Base-by-base conservation (phyloP, 2,888 invertebrate genomes). In the Apotomis turbidana region DNA sequence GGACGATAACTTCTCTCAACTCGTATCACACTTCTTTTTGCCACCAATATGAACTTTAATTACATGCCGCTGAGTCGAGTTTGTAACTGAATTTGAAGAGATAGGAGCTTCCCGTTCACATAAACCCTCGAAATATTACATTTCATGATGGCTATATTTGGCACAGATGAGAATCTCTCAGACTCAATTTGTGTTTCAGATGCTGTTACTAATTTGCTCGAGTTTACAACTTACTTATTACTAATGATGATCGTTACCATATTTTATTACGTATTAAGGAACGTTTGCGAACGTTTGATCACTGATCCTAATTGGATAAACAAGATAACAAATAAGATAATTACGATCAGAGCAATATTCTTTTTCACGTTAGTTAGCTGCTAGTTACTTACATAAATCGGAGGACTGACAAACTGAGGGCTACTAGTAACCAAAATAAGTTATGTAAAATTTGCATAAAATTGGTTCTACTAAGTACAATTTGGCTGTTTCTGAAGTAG, bases 71-170 rank as follows among this genome's bases (percentile, higher is more conserved):
- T 46, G 44, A 46, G 57, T 36, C 44, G 9, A n/a, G 9, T 57
- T 66, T 9, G 44, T 46, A 27, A 27, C 9, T 10, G 8, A 8
- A 12, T 36, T 57, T 27, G 44, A 46, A 13, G 13, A 27, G 27
- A 46, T 9, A n/a, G 36, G n/a, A 27, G n/a, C 9, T 9, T 46
- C n/a, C 27, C 6, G 41, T 0, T n/a, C 27, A 57, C 27, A n/a
- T 57, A 38, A 38, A 38, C 6, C 4, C 15, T 46, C 54, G 27
- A 52, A 68, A 68, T 62, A 68, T 71, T 51, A 61, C 41, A 57
- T 67, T 57, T 57, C 67, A 71, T 67, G 60, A 66, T 46, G 59
- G 67, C 9, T 67, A 55, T 44, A 60, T 67, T 71, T 27, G 60
- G 55, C 41, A 38, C 3, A 46, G 12, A 55, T 58, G 58, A n/a